These are phyloP conservation scores for Mormyrus hasselquistii DNA, from an alignment of 2,797 vertebrate species.

Conservation along the genomic window DNA sequence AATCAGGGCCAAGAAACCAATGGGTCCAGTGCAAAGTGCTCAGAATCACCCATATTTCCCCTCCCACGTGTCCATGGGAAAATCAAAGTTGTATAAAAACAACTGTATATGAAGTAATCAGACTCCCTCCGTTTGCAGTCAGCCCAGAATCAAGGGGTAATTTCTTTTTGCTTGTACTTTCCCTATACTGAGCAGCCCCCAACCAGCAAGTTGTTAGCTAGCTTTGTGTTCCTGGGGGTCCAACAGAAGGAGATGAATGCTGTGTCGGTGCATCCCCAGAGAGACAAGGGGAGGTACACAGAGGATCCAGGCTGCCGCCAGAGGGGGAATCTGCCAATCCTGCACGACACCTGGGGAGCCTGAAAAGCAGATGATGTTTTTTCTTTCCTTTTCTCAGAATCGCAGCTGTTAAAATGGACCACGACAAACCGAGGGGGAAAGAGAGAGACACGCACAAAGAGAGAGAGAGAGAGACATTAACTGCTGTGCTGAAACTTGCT, in stretches of 20 bases:
- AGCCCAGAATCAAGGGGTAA: constrained; percentile 60
- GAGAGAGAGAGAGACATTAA: constrained; percentile 31
- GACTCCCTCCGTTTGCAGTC: constrained; percentile 58
- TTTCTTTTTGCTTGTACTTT: constrained; percentile 53
- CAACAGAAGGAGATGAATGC: constrained; percentile 55
- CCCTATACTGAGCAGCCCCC: constrained; percentile 31
- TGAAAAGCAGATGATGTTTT: constrained; percentile 41
- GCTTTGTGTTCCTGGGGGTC: constrained; percentile 49
- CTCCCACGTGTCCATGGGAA: constrained; percentile 13
- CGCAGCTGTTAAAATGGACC: constrained; percentile 28
- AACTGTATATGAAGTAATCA: constrained; percentile 20
- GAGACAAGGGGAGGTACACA: constrained; percentile 32
- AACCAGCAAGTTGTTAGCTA: constrained; percentile 34
- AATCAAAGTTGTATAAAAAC: constrained; percentile 39
- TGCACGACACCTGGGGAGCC: constrained; percentile 65
- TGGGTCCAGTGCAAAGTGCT: background rate
- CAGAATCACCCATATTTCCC: constrained; percentile 18
- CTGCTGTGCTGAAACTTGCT: constrained; percentile 33
- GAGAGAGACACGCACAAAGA: background rate
- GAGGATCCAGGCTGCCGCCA: constrained; percentile 52
- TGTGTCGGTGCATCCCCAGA: constrained; percentile 46
- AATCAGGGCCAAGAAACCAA: constrained; percentile 38
- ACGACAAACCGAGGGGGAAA: constrained; percentile 24
- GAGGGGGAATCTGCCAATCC: constrained; percentile 44
- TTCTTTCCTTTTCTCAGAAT: constrained; percentile 23